These are phyloP conservation scores for Calcarius ornatus DNA, from an alignment of 2,113 vertebrate genomes.

Conservation along the genomic window DNA sequence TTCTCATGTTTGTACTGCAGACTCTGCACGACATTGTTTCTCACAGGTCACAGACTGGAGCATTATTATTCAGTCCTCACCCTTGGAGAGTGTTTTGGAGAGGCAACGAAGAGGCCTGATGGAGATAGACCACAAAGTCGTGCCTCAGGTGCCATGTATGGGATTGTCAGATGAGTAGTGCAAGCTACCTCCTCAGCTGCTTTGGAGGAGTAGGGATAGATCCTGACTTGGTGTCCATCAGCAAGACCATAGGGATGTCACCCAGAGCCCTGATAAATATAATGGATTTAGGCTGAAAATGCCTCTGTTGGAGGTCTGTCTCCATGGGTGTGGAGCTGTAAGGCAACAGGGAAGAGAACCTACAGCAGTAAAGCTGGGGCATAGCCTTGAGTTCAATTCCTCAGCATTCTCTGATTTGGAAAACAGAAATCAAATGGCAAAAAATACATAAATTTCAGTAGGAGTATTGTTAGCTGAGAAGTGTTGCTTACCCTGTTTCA, in stretches of 20 bases:
- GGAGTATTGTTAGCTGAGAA: not conserved
- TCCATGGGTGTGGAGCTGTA: not conserved
- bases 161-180: not conserved
- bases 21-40: not conserved
- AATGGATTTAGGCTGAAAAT: not conserved
- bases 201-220: not conserved
- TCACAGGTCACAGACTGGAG: accelerated
- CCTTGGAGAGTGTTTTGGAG: not conserved
- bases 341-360: not conserved
- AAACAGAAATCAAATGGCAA: not conserved
- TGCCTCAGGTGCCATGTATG: accelerated
- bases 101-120: not conserved
- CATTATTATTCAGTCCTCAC: not conserved
- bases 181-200: not conserved
- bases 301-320: not conserved
- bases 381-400: not conserved
- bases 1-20: not conserved
- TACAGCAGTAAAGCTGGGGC: not conserved
- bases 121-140: not conserved
- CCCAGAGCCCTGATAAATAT: not conserved
- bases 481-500: not conserved
- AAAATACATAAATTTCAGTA: not conserved
- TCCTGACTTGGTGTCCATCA: not conserved
- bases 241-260: not conserved
- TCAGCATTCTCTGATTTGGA: not conserved